phyloP scores from a whole-genome alignment of 2,888 invertebrate genomes.

The Phengaris arion region DNA sequence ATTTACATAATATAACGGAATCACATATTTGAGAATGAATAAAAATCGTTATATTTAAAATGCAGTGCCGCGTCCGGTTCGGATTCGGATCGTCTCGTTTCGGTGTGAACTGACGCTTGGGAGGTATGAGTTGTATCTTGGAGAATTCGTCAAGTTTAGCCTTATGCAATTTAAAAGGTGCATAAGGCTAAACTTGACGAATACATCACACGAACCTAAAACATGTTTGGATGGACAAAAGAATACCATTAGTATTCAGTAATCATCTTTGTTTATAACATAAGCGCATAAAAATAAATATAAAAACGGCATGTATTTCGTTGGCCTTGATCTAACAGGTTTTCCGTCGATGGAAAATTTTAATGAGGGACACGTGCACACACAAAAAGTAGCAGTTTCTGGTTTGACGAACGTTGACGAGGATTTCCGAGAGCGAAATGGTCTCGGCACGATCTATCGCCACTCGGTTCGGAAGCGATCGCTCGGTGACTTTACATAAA shows the following conservation, averaged over 20 bases:
- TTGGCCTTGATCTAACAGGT: constrained; percentile 12
- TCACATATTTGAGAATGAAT: not conserved
- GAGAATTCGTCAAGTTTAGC: too few relatives aligned
- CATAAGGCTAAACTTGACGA: too few relatives aligned
- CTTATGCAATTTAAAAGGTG: too few relatives aligned
- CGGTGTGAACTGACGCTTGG: too few relatives aligned
- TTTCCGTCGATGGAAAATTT: not conserved
- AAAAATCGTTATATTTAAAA: too few relatives aligned
- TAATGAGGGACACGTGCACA: constrained; percentile 5
- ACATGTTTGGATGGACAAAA: too few relatives aligned
- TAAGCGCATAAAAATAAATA: constrained; percentile 1
- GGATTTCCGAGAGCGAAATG: not conserved
- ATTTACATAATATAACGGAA: not conserved
- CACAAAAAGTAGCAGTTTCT: constrained; percentile 5
- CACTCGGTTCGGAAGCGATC: not conserved
- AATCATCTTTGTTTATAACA: too few relatives aligned
- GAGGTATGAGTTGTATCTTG: too few relatives aligned
- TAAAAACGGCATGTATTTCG: constrained; percentile 4
- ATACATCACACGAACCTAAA: too few relatives aligned
- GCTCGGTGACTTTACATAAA: not conserved
- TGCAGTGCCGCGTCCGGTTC: too few relatives aligned
- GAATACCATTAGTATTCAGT: too few relatives aligned
- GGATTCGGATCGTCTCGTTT: too few relatives aligned
- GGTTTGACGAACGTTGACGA: constrained; percentile 4
- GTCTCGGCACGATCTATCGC: not conserved